Evolutionary conservation across 2,113 vertebrate species (phyloP), one percentile per base, ranked within the genome.

Genomic region (Physeter macrocephalus): DNA sequence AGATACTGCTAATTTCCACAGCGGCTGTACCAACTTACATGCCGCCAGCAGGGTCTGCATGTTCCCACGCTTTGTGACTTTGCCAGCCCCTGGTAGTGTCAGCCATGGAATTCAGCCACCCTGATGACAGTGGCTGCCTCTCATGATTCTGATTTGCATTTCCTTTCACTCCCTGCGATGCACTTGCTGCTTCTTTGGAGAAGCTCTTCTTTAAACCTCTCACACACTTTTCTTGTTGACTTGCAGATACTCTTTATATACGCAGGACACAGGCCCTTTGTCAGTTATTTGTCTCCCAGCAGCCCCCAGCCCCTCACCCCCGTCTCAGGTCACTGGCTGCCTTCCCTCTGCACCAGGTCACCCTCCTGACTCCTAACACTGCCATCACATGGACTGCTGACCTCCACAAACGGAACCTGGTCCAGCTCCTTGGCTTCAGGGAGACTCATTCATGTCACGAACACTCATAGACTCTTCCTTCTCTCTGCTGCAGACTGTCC

Each of bases 141-240:
- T 54, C 7, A 6, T 3, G 21, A 17, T 21, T 25, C 49, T 5
- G 18, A 29, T 6, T 1, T 39, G 36, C 4, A n/a, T 20, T 62
- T 36, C 41, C 8, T n/a, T 46, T n/a, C 27, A 34, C 29, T 54
- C n/a, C 46, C 5, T 3, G 66, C 5, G 1, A 41, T 5, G 9
- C 5, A 18, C 43, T 36, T 13, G 46, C 7, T 43, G 17, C n/a
- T 43, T 23, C 57, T 74, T 21, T 36, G 77, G 46, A 54, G 64
- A 8, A 80, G 77, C 34, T 57, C 57, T 61, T 27, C 8, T 12
- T 36, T 36, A 2, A 43, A 4, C 4, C 36, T 52, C 77, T 36
- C 20, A 8, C 23, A 25, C 1, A 0, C 4, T 6, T 27, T 29
- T 11, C 31, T 43, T 43, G 6, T 3, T 18, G 14, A 21, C 21